Base-by-base conservation (phyloP, 2,113 vertebrate genomes). In the Sphaerodactylus townsendi region DNA sequence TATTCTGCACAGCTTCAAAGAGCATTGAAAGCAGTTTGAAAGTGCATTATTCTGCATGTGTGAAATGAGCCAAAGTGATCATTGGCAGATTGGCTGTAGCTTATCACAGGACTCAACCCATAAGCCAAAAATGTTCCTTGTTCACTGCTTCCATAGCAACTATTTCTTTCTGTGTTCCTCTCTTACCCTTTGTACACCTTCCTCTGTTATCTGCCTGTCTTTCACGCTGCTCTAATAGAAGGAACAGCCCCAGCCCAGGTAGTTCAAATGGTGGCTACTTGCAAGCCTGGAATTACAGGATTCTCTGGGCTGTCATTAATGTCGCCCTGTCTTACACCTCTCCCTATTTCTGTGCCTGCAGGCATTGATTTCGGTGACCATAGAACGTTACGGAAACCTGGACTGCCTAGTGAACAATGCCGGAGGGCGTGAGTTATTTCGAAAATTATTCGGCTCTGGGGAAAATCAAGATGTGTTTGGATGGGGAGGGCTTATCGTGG, bases 371-470 rank as follows among this genome's bases (percentile, higher is more conserved):
- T 79, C 83, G 0, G 88, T 90, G 86, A 96, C 97, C 0, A 50
- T 96, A 73, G 77, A 92, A 62, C 91, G 2, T 0, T 95, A 97
- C 0, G 96, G 96, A 83, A 87, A 77, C 76, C 90, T 98, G 5
- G 97, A 98, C 88, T 97, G 97, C 73, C 92, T 98, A 88, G 96
- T 98, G 81, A 98, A 98, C 94, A 98, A 97, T 0, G 97, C 96
- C 1, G 97, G 97, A 33, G 92, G 93, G 91, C 96, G 96, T 98
- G 92, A 97, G 93, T 93, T 28, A 10, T 35, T 69, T 5, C 1
- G 2, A 77, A n/a, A 71, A 37, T 21, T 13, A 21, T 41, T n/a
- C 13, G 13, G 35, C n/a, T 23, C 35, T 21, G 64, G 37, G 48
- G 33, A 62, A 69, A 62, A 44, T 62, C 10, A 1, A 8, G 80